These are phyloP conservation scores for Macrosoma leucophasiata DNA, from an alignment of 2,888 invertebrate species.

Conservation along the genomic window DNA sequence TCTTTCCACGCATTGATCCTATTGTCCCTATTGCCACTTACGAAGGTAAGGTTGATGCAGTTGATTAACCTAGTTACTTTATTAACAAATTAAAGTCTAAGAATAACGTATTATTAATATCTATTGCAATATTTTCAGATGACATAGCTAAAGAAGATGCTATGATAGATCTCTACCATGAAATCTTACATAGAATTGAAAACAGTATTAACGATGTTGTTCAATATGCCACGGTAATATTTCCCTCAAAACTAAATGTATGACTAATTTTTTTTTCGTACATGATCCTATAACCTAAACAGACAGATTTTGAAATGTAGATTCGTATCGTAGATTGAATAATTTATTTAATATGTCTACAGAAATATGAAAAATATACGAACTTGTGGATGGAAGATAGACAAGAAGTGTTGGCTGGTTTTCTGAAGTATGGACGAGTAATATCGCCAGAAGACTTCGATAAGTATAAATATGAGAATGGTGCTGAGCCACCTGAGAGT, in stretches of 20 bases:
- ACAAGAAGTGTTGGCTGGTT: constrained; percentile 83
- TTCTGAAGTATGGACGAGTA: constrained; percentile 84
- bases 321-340: too few relatives aligned
- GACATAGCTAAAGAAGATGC: constrained; percentile 76
- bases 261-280: constrained; percentile 1
- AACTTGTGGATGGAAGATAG: constrained; percentile 89
- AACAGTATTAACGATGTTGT: constrained; percentile 55
- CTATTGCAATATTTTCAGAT: too few relatives aligned
- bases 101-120: constrained; percentile 7
- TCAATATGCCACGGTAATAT: constrained; percentile 53
- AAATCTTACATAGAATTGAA: constrained; percentile 70
- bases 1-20: constrained; percentile 81
- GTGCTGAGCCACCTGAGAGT: constrained; percentile 77
- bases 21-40: constrained; percentile 56
- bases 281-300: background rate
- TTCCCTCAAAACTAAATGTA: too few relatives aligned
- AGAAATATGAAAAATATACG: constrained; percentile 80
- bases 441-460: constrained; percentile 85
- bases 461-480: constrained; percentile 54
- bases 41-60: constrained; percentile 41
- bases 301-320: too few relatives aligned
- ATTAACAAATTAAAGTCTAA: constrained; percentile 1
- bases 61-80: background rate
- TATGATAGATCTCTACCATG: constrained; percentile 75
- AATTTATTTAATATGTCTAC: constrained; percentile 15